Conservation (phyloP, 2,113 vertebrate genomes). For the Myiozetetes cayanensis region DNA sequence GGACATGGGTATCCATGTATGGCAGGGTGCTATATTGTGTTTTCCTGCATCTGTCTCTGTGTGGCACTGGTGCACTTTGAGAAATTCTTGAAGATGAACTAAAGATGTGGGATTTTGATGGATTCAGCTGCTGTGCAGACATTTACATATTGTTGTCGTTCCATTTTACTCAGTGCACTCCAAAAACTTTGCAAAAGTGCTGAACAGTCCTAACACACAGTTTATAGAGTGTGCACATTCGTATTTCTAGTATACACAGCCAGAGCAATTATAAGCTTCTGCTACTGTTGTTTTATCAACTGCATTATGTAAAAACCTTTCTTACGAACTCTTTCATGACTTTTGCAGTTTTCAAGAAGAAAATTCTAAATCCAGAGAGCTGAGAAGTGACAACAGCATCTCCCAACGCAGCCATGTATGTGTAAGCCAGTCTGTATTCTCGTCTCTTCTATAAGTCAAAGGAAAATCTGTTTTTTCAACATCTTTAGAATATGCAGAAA, state of each 20-base stretch:
- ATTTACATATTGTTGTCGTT: not conserved
- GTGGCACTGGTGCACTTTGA: conserved; percentile 62
- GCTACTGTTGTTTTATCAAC: not conserved
- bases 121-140: not conserved
- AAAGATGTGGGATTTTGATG: not conserved
- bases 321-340: not conserved
- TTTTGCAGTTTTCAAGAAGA: not conserved
- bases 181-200: not conserved
- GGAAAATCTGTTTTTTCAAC: not conserved
- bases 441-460: not conserved
- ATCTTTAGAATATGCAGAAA: not conserved
- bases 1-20: not conserved
- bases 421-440: not conserved
- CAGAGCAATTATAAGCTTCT: not conserved
- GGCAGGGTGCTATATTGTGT: not conserved
- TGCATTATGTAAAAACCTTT: not conserved
- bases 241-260: not conserved
- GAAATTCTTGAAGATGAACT: not conserved
- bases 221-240: not conserved
- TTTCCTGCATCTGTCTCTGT: conserved; percentile 51
- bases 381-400: not conserved
- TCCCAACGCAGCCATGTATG: not conserved
- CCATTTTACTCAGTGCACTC: not conserved
- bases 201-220: not conserved
- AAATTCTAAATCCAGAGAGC: not conserved